Conservation (phyloP, 2,888 invertebrate genomes). For the Phymatocera aterrima region DNA sequence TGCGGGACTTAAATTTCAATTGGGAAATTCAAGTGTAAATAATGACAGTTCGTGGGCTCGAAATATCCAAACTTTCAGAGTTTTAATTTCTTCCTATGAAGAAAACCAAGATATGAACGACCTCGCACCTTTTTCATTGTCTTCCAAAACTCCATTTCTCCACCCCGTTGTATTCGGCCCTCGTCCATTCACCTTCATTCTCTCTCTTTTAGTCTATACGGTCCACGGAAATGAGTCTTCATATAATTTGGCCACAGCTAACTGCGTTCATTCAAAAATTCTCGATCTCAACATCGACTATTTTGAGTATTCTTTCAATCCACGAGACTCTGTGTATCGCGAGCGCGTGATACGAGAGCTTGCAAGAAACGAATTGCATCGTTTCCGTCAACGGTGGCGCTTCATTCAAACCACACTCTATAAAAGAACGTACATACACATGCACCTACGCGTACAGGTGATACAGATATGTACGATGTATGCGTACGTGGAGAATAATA, state of each 20-base stretch:
- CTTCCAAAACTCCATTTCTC: conserved; percentile 8
- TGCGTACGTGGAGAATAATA: neutral
- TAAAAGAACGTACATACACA: neutral
- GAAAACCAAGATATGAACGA: conserved; percentile 31
- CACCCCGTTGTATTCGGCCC: neutral
- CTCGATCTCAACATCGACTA: neutral
- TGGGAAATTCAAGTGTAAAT: conserved; percentile 34
- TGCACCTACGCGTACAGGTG: neutral
- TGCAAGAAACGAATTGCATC: conserved; percentile 29
- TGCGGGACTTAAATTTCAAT: conserved; percentile 27
- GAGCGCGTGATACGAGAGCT: neutral
- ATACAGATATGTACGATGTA: no score
- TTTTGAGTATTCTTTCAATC: neutral
- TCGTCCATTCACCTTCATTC: conserved; percentile 7
- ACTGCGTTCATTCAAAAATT: neutral
- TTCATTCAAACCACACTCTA: conserved; percentile 34
- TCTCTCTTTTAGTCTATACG: neutral
- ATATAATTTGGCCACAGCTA: neutral
- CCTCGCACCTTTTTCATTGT: conserved; percentile 34
- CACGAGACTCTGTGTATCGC: neutral
- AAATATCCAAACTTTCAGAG: conserved; percentile 25
- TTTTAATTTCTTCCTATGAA: conserved; percentile 13
- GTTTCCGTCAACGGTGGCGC: conserved; percentile 27
- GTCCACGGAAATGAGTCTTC: neutral
- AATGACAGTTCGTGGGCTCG: conserved; percentile 3